Conservation (phyloP, 2,113 vertebrate species). For the Cebus imitator region DNA sequence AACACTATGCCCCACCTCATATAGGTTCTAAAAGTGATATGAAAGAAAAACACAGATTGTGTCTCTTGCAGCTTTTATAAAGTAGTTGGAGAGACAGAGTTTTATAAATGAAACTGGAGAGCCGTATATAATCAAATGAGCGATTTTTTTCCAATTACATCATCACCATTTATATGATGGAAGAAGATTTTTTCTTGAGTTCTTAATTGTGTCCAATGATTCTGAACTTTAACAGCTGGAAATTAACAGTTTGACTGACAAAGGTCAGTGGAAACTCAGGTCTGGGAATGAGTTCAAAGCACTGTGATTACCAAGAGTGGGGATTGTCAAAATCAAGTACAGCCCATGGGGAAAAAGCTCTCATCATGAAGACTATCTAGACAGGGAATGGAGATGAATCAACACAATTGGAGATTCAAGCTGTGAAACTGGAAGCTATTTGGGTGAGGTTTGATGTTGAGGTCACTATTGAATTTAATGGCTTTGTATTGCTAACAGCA, state of each 20-base stretch:
- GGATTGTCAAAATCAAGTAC: constrained; percentile 60
- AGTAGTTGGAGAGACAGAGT: not conserved
- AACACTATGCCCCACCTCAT: not conserved
- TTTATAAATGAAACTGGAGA: constrained; percentile 51
- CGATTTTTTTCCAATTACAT: constrained; percentile 65
- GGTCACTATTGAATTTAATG: constrained; percentile 61
- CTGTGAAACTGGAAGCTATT: constrained; percentile 71
- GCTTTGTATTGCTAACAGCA: constrained; percentile 60
- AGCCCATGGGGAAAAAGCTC: constrained; percentile 31
- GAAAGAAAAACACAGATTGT: not conserved
- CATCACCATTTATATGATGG: constrained; percentile 64
- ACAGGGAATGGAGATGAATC: constrained; percentile 54
- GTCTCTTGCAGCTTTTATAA: not conserved
- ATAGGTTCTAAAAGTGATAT: not conserved
- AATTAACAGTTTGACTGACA: constrained; percentile 58
- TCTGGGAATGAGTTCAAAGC: constrained; percentile 71
- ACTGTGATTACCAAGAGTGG: constrained; percentile 61
- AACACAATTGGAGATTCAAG: constrained; percentile 47
- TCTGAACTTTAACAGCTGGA: constrained; percentile 71
- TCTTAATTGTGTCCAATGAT: constrained; percentile 68
- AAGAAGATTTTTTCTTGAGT: constrained; percentile 57
- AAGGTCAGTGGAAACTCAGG: constrained; percentile 61
- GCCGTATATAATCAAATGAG: constrained; percentile 50
- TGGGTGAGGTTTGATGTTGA: constrained; percentile 56
- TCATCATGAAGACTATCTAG: constrained; percentile 55